These are phyloP conservation scores for Amblyopsis hoosieri DNA, from an alignment of 2,797 vertebrate species.

Conservation along the genomic window DNA sequence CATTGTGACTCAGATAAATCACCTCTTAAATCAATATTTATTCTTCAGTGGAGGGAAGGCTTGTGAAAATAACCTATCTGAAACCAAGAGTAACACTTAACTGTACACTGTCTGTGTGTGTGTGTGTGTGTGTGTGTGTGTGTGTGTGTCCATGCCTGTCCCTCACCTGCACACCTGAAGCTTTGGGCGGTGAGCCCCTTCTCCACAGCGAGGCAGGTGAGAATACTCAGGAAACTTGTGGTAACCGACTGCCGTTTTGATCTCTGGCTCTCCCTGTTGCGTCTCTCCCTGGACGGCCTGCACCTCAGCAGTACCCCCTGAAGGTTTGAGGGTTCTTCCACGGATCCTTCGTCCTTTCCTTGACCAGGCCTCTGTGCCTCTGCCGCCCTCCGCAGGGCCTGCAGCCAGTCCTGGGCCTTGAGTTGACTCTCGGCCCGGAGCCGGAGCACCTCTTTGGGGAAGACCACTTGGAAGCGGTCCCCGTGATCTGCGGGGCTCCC, in stretches of 20 bases:
- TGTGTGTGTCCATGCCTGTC: not conserved
- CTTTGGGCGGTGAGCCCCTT: conserved; percentile 96
- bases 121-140: not conserved
- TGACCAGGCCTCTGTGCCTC: conserved; percentile 69
- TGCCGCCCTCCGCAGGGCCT: conserved; percentile 81
- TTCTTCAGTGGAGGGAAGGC: not conserved
- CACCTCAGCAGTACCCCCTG: conserved; percentile 68
- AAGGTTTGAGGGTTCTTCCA: conserved; percentile 64
- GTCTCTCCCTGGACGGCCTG: conserved; percentile 65
- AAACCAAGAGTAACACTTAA: not conserved
- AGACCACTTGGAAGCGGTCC: conserved; percentile 87
- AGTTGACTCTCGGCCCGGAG: conserved; percentile 84
- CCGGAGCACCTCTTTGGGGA: conserved; percentile 86
- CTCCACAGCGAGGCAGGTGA: conserved; percentile 92
- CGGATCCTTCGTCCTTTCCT: conserved; percentile 64
- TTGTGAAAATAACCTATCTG: conserved; percentile 1
- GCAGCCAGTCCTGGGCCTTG: conserved; percentile 91
- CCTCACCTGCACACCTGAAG: conserved; percentile 97
- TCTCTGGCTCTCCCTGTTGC: conserved; percentile 80
- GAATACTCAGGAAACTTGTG: conserved; percentile 95
- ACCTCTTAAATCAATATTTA: conserved; percentile 5
- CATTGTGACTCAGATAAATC: conserved; percentile 1
- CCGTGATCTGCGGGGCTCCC: conserved; percentile 27
- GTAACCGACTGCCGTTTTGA: conserved; percentile 94
- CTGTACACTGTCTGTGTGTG: not conserved